Evolutionary conservation across 2,888 invertebrate genomes (phyloP), one percentile per base, ranked within the genome.

Genomic region (Andrena chrysosceles): DNA sequence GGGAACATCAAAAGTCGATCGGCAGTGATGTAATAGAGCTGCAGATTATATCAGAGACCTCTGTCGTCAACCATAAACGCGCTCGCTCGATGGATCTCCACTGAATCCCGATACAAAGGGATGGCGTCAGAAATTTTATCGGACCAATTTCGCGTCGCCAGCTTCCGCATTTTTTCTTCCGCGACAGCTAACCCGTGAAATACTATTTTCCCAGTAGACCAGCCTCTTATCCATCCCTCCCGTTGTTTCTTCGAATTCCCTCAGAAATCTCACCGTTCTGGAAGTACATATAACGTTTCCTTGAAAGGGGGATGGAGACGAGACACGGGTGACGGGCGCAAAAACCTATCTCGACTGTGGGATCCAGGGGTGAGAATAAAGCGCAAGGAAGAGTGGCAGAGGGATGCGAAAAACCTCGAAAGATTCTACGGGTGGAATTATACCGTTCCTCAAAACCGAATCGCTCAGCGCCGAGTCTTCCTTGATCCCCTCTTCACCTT

Each of bases 1-100:
- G 35, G 52, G 73, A 42, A 83, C 83, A 83, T 83, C 83, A 83
- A 83, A 82, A 82, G 83, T 77, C 77, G 77, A 83, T 82, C 70
- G 69, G 13, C 54, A 52, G 42, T 70, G 73, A 83, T 83, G 73
- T 73, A 83, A 82, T 83, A 70, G 63, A 67, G 49, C 73, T 69
- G 76, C 56, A 66, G 82, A 72, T 72, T 70, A 64, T 77, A 81
- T 77, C 64, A 76, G 82, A 49, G 63, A 59, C 71, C 77, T 72
- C 59, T 72, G 68, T 66, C 31, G 56, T 13, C 23, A 4, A 63
- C 31, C n/a, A 16, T 35, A 81, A 66, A 81, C 75, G 63, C 66
- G 29, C 66, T 42, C 52, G 56, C 52, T 42, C 67, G 35, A 81
- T 72, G 71, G 64, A 83, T 49, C 42, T 64, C 64, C 59, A 33